phyloP scores from a whole-genome alignment of 2,113 vertebrate genomes.

The Larimichthys crocea region DNA sequence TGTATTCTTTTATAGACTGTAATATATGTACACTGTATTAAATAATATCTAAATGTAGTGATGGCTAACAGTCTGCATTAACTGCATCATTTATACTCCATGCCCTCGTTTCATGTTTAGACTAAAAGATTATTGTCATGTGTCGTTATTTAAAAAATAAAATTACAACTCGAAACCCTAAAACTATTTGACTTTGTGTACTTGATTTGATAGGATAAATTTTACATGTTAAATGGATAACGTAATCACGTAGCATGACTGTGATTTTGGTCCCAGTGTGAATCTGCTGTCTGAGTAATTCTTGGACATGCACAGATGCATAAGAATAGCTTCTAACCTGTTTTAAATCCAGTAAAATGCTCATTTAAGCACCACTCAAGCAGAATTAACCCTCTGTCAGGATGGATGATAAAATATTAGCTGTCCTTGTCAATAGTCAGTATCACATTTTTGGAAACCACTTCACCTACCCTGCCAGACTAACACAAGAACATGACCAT shows the following conservation, averaged over 20 bases:
- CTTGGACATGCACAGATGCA: neutral
- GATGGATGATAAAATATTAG: neutral
- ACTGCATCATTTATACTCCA: neutral
- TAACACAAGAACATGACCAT: neutral
- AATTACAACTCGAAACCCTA: neutral
- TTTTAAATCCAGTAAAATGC: conserved; percentile 15
- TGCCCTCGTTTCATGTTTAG: neutral
- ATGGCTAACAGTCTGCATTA: neutral
- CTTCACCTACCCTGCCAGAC: neutral
- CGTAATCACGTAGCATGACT: neutral
- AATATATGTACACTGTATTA: no score
- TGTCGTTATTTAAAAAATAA: neutral
- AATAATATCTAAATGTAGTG: no score
- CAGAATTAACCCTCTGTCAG: neutral
- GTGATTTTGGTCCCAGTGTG: neutral
- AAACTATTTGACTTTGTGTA: no score
- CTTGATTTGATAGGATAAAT: conserved; percentile 6
- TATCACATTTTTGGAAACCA: neutral
- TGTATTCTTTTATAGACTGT: no score
- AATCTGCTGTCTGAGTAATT: neutral
- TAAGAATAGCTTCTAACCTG: neutral
- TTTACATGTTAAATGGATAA: neutral
- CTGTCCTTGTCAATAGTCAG: neutral
- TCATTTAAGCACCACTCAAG: neutral
- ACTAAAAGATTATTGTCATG: neutral